Conservation (phyloP, 2,888 invertebrate genomes). For the Drosophila neotestacea region DNA sequence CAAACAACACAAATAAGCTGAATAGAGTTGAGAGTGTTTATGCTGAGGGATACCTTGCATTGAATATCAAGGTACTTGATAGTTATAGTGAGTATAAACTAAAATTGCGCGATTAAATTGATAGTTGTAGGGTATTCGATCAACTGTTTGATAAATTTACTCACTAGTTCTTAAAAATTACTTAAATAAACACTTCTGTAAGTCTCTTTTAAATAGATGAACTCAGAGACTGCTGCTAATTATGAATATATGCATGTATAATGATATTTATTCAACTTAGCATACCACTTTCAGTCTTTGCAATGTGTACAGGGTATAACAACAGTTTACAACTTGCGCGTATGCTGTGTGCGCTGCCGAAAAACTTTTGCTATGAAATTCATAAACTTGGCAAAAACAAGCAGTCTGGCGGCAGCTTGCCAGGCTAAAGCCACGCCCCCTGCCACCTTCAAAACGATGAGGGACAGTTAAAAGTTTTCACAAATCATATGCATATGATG, state of each 20-base stretch:
- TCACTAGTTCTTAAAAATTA: neutral
- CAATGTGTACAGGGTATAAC: slow-evolving; percentile 31
- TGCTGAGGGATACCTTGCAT: neutral
- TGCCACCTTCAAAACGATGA: neutral
- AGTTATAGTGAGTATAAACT: no score
- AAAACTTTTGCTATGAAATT: slow-evolving; percentile 79
- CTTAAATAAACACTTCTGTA: neutral
- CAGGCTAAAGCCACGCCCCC: neutral
- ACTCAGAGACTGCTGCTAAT: neutral
- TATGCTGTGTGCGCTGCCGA: slow-evolving; percentile 60
- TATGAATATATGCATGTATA: slow-evolving; percentile 8
- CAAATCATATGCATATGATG: slow-evolving; percentile 80
- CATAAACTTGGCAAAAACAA: slow-evolving; percentile 77
- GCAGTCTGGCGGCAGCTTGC: slow-evolving; percentile 42
- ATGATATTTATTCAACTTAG: slow-evolving; percentile 3
- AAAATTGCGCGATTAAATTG: no score
- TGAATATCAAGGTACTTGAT: no score
- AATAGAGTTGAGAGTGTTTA: neutral
- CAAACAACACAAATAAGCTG: slow-evolving; percentile 23
- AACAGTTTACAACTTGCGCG: slow-evolving; percentile 69
- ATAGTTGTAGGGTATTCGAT: neutral
- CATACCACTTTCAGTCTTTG: slow-evolving; percentile 1
- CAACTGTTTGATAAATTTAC: neutral
- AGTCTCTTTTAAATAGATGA: neutral
- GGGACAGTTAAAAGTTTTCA: slow-evolving; percentile 71